Base-by-base conservation (phyloP, 2,888 invertebrate species). In the Lasioglossum lativentre region DNA sequence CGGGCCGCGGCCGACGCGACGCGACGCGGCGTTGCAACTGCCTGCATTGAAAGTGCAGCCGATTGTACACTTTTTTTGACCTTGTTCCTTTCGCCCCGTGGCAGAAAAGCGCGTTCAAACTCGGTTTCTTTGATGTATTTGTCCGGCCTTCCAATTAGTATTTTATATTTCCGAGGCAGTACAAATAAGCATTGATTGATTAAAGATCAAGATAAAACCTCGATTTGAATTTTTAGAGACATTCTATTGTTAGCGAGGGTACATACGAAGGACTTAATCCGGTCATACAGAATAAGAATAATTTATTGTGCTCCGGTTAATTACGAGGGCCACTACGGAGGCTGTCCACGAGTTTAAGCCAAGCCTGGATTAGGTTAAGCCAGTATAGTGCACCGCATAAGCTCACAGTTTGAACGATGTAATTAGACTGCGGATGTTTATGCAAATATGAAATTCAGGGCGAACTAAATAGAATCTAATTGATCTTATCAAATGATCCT, bases 341-440 rank as follows among this genome's bases (percentile, higher is more conserved):
- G 27, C 59, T 27, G 59, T 59, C 14, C 59, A 27, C 59, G 14
- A 59, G 27, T 59, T 27, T 27, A 59, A 59, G 59, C 59, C 59
- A 59, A 27, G 14, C 14, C n/a, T 27, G 59, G 59, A 27, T 59
- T 59, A 59, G 14, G 27, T 59, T 59, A 59, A 59, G 27, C 59
- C 14, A 59, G 27, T 59, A 59, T 27, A 27, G 27, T 59, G 59
- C 27, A 27, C 59, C 59, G 59, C 59, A 59, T 59, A 59, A 59
- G 27, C 59, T 27, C 27, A 27, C 27, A 59, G 59, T 59, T 59
- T 27, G 59, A 59, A 59, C 27, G 59, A 27, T 59, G 59, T 59
- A 59, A 59, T 59, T 59, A 27, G 59, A 27, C 27, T 59, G 59
- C 59, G 59, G 27, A 59, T 59, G 59, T 59, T 59, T 59, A 59